Base-by-base conservation (phyloP, 2,888 invertebrate genomes). In the Electrophaes corylata region DNA sequence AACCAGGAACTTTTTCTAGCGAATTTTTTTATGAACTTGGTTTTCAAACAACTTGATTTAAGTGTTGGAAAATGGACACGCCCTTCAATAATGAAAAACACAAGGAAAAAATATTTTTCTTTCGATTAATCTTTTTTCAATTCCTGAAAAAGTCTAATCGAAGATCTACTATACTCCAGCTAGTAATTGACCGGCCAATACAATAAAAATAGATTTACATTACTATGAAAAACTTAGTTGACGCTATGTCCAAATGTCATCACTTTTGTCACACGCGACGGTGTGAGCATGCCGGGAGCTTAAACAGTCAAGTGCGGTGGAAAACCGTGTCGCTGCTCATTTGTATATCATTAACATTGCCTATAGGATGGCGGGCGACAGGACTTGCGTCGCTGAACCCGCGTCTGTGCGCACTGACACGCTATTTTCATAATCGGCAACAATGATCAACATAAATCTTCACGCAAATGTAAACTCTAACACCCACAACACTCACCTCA, bases 341-440 rank as follows among this genome's bases (percentile, higher is more conserved):
- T 81, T 83, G 80, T 84, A 78, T 80, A 78, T 76, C 77, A 83
- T 84, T 83, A 82, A 69, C 75, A 73, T 76, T 61, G 65, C 65
- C 68, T 60, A 64, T 61, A 10, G 10, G 26, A 62, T 60, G 64
- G 61, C 61, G 10, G n/a, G 10, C 19, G 49, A 35, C 49, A 31
- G 26, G 50, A 66, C 62, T 68, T 67, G 64, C 63, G 50, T 47
- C 39, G 39, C 40, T 29, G 56, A 37, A 16, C 37, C 59, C 55
- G 29, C 26, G 41, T 35, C 46, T 26, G 43, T 45, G 50, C 53
- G 67, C 65, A 64, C 68, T 79, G 81, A 84, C 83, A 78, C 71
- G 78, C 69, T 72, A 84, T 86, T 86, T 84, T 83, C 79, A 86
- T 86, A 86, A 85, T 86, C 82, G 77, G 72, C 71, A 72, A 59